phyloP scores from a whole-genome alignment of 2,888 invertebrate species.

The Pheosia gnoma region DNA sequence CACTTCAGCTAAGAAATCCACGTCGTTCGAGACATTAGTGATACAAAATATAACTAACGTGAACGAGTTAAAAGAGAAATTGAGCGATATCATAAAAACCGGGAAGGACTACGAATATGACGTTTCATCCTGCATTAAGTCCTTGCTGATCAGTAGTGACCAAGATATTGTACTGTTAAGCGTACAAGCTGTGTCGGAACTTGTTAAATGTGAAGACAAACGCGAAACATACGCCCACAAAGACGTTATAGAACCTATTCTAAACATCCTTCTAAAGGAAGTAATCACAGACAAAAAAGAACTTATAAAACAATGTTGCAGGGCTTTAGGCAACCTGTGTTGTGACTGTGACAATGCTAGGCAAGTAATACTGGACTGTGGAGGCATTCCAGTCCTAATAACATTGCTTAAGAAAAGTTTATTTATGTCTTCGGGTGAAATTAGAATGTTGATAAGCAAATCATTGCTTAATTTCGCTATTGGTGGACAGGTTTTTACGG shows the following conservation, averaged over 20 bases:
- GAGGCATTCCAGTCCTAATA: constrained; percentile 79
- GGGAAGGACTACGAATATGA: constrained; percentile 77
- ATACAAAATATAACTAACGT: constrained; percentile 71
- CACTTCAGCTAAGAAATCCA: constrained; percentile 67
- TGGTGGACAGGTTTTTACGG: constrained; percentile 87
- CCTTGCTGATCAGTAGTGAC: constrained; percentile 71
- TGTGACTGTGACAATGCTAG: constrained; percentile 92
- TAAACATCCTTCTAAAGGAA: constrained; percentile 78
- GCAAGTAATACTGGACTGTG: constrained; percentile 71
- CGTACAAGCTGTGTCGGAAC: constrained; percentile 91
- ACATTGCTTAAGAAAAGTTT: constrained; percentile 65
- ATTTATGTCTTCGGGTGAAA: constrained; percentile 70
- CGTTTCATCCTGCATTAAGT: constrained; percentile 71
- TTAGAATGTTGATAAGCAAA: constrained; percentile 87
- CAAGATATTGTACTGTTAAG: constrained; percentile 82
- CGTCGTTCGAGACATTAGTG: constrained; percentile 68
- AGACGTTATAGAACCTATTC: constrained; percentile 84
- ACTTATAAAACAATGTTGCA: constrained; percentile 88
- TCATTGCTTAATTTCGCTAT: constrained; percentile 91
- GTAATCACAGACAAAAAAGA: constrained; percentile 71
- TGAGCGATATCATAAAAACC: constrained; percentile 71
- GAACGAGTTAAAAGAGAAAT: constrained; percentile 71
- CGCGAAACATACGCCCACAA: constrained; percentile 87
- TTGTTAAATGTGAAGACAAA: constrained; percentile 90
- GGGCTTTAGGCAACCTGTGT: constrained; percentile 95